A percentile compares a stretch with the other conserved stretches of the same genome.
phyloP scores from a whole-genome alignment of 2,113 vertebrate species.

The Natator depressus region DNA sequence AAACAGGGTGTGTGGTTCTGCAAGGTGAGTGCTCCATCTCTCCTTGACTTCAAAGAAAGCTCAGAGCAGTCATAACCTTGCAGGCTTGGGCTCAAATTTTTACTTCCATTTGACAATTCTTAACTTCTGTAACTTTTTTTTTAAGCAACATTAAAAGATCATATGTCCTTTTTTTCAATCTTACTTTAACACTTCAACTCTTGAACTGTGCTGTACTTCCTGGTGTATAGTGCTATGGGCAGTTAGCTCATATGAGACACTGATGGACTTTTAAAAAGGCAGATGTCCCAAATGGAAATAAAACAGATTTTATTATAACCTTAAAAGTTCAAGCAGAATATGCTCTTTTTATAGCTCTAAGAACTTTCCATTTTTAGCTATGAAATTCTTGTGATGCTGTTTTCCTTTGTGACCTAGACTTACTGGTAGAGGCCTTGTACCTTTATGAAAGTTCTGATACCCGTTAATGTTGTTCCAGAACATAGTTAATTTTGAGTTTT shows the following conservation, averaged over 20 bases:
- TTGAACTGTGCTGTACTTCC: not conserved
- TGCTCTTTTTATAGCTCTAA: too few species aligned
- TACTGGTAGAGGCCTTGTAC: too few species aligned
- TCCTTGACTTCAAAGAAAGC: not conserved
- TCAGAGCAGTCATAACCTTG: not conserved
- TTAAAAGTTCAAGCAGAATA: too few species aligned
- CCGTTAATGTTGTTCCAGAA: too few species aligned
- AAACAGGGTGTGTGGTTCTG: not conserved
- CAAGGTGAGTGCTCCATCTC: not conserved
- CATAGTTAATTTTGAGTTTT: too few species aligned
- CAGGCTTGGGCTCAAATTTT: not conserved
- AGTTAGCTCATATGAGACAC: not conserved
- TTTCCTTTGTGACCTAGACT: too few species aligned
- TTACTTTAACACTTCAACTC: not conserved
- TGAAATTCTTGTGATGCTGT: too few species aligned
- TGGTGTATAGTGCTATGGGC: not conserved
- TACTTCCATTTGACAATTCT: not conserved
- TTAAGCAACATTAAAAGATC: not conserved
- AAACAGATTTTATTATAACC: too few species aligned
- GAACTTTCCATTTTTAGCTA: too few species aligned
- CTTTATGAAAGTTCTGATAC: too few species aligned
- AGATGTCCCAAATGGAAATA: not conserved
- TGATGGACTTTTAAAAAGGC: not conserved
- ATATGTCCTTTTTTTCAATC: not conserved
- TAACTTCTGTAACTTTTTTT: not conserved